Percentiles rank a stretch among this genome's conserved stretches.
Conservation (phyloP, 1,140 invertebrate species). For the Saccostrea glomerata region DNA sequence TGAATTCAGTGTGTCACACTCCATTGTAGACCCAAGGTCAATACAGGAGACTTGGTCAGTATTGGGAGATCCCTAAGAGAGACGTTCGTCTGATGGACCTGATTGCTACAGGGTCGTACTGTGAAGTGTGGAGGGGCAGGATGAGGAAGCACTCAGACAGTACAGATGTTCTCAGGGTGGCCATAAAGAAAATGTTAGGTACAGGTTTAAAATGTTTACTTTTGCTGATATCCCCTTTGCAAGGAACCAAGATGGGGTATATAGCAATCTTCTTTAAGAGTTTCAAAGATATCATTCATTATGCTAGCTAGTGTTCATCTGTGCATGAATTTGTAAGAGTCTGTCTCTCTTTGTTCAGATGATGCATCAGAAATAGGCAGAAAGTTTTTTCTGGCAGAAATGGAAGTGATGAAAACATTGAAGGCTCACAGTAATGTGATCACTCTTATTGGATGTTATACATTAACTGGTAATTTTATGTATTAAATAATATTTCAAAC, state of each 20-base stretch:
- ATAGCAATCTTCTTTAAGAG: too few species aligned
- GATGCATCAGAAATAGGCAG: slow-evolving; percentile 94
- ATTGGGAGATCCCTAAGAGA: slow-evolving; percentile 73
- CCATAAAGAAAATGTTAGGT: slow-evolving; percentile 72
- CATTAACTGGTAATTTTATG: slow-evolving; percentile 76
- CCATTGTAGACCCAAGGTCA: slow-evolving; percentile 51
- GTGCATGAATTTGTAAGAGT: neutral
- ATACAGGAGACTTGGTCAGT: slow-evolving; percentile 69
- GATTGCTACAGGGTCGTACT: slow-evolving; percentile 70
- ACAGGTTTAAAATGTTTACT: neutral
- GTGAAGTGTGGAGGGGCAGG: slow-evolving; percentile 74
- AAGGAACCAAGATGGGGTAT: too few species aligned
- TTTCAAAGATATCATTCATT: too few species aligned
- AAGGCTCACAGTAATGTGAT: slow-evolving; percentile 88
- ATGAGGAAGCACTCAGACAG: slow-evolving; percentile 70
- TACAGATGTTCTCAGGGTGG: slow-evolving; percentile 71
- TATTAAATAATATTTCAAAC: too few species aligned
- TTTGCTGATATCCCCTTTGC: too few species aligned
- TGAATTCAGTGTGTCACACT: too few species aligned
- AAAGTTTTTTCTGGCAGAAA: slow-evolving; percentile 90
- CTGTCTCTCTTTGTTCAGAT: slow-evolving; percentile 80
- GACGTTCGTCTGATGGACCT: slow-evolving; percentile 70
- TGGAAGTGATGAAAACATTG: slow-evolving; percentile 94
- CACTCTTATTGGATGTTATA: slow-evolving; percentile 92
- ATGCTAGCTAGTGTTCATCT: too few species aligned